Evolutionary conservation across 2,797 vertebrate genomes (phyloP), one percentile per base, ranked within the genome.

Genomic region (Presbytis comata): DNA sequence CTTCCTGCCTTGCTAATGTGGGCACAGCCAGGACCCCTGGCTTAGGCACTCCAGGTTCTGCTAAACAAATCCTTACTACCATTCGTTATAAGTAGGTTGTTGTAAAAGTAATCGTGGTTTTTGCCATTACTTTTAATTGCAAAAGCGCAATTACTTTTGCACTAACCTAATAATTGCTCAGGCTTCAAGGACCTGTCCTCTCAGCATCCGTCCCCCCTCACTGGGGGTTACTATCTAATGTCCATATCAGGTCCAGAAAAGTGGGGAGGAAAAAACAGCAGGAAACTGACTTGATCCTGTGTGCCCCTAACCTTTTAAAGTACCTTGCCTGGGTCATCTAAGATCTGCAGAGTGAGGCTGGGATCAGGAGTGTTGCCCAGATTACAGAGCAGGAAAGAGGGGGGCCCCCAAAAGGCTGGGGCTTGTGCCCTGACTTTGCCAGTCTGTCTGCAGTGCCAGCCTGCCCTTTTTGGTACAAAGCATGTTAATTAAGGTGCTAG

Each of bases 361-460:
- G 4, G 30, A 64, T 57, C 36, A 22, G n/a, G 28, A 14, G 41
- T 26, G 28, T 48, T 95, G 89, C 48, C 81, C 46, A 81, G 57
- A 64, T 78, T 87, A 89, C 14, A 91, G 46, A 97, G 39, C 78
- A 97, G 97, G 92, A 96, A 82, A 95, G 76, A 48, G 12, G 17
- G 11, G 28, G 3, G 28, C n/a, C 12, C 22, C 17, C 17, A 8
- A 16, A 4, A 64, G 3, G 75, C 39, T 46, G 41, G 61, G 46
- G 74, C 21, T 70, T 3, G 2, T 4, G 7, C 12, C 28, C 17
- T 48, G 3, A 53, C 50, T 39, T 41, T 30, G 22, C 22, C 2
- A 2, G 17, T 67, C n/a, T 53, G 3, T 55, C 33, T 21, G 41
- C 6, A 26, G 17, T 26, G 33, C 22, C 3, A 2, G 13, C 17